Conservation (phyloP, 2,113 vertebrate genomes). For the Ammospiza nelsoni region DNA sequence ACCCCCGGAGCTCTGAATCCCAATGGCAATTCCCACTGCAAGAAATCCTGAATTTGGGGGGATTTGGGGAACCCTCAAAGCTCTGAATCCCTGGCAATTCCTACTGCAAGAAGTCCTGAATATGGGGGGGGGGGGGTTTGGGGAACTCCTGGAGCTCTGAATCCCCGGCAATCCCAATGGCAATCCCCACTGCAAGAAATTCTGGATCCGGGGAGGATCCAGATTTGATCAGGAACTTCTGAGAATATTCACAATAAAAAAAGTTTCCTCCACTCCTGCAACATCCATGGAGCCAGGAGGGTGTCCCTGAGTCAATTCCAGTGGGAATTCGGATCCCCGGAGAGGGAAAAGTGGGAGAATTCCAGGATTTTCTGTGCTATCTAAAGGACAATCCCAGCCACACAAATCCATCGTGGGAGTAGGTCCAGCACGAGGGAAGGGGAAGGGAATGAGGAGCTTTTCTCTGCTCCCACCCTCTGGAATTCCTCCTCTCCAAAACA, state of each 20-base stretch:
- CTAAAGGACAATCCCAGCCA: neutral
- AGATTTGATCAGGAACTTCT: neutral
- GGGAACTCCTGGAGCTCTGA: too few species aligned
- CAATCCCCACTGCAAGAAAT: too few species aligned
- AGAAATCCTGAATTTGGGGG: neutral
- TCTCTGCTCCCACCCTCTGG: neutral
- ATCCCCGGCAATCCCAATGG: neutral
- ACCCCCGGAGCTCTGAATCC: too few species aligned
- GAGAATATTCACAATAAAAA: neutral
- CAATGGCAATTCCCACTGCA: neutral
- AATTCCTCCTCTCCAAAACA: neutral
- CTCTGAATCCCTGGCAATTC: neutral
- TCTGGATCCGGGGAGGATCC: neutral
- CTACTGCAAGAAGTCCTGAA: too few species aligned
- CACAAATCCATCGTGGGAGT: accelerated
- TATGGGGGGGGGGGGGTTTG: too few species aligned
- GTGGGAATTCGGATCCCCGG: neutral
- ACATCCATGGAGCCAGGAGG: neutral
- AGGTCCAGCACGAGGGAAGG: neutral
- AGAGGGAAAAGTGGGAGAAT: neutral
- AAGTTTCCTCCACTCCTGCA: neutral
- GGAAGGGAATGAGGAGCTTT: neutral
- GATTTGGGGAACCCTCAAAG: too few species aligned
- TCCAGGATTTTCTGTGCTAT: neutral
- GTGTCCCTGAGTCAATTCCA: neutral